These are phyloP conservation scores for Odontomyia ornata DNA, from an alignment of 2,888 invertebrate species.

Conservation along the genomic window DNA sequence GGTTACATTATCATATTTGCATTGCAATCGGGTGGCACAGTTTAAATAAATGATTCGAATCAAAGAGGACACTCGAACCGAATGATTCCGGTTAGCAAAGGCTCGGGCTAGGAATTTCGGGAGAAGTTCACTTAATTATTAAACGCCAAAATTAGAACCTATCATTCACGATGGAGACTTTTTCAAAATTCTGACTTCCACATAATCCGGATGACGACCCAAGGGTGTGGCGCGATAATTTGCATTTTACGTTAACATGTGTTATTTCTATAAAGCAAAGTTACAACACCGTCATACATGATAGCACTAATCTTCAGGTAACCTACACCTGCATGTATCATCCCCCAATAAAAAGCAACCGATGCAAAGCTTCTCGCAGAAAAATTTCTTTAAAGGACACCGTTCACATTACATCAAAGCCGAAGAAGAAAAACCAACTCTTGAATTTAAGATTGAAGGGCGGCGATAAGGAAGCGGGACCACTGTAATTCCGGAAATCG, in stretches of 20 bases:
- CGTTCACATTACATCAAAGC: no score
- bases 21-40: neutral
- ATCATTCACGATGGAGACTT: neutral
- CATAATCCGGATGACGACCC: neutral
- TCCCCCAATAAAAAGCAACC: neutral
- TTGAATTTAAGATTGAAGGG: no score
- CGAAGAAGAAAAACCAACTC: no score
- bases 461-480: neutral
- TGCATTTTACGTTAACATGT: slow-evolving; percentile 42
- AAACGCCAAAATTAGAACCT: no score
- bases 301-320: slow-evolving; percentile 23
- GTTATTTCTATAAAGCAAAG: neutral
- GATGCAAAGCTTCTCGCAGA: no score
- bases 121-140: no score
- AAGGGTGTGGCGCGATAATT: slow-evolving; percentile 45
- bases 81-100: no score
- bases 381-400: no score
- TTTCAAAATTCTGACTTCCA: neutral
- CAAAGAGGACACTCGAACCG: no score
- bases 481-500: neutral
- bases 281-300: slow-evolving; percentile 10
- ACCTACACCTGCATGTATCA: neutral
- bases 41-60: no score
- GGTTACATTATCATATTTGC: neutral
- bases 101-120: no score